Base-by-base conservation (phyloP, 2,113 vertebrate genomes). In the Mohoua ochrocephala region DNA sequence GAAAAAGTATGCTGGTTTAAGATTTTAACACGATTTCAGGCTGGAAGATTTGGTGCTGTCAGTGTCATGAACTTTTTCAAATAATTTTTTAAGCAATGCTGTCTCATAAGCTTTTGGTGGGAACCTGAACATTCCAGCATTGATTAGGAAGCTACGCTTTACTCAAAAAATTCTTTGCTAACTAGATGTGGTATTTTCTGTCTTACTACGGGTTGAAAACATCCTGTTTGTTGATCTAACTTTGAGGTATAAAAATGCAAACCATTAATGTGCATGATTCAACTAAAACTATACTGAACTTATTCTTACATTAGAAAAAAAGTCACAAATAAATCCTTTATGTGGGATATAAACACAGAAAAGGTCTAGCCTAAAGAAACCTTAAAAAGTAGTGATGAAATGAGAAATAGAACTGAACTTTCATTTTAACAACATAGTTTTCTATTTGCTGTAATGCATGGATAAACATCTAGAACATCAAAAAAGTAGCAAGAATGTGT, bases 221-320 rank as follows among this genome's bases (percentile, higher is more conserved):
- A 1, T 42, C 14, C 27, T n/a, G 16, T 39, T 68, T 0, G 0
- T 64, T 68, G 23, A 37, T 56, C 10, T 42, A 60, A 80, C 28
- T 83, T 56, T 30, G 45, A 92, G 33, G 69, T 37, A 81, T 2
- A 57, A 89, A 91, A 89, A 49, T 33, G 7, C n/a, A 86, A 83
- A 50, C 28, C 14, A 52, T 15, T 42, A 26, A 37, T 6, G 23
- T 37, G 5, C 27, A 18, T 47, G 11, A 30, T 50, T 61, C 42
- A 84, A 31, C 60, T 75, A 49, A 77, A 89, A 39, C 15, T 57
- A 37, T 13, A 28, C 9, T 7, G 2, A 81, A 70, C 6, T 31
- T 65, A 24, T 16, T 28, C 19, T 75, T 75, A 26, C 12, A 41
- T 68, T 50, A 76, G 26, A 35, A 81, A 90, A 90, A 84, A 73